phyloP scores from a whole-genome alignment of 2,113 vertebrate species.

The Nothocercus nigrocapillus region DNA sequence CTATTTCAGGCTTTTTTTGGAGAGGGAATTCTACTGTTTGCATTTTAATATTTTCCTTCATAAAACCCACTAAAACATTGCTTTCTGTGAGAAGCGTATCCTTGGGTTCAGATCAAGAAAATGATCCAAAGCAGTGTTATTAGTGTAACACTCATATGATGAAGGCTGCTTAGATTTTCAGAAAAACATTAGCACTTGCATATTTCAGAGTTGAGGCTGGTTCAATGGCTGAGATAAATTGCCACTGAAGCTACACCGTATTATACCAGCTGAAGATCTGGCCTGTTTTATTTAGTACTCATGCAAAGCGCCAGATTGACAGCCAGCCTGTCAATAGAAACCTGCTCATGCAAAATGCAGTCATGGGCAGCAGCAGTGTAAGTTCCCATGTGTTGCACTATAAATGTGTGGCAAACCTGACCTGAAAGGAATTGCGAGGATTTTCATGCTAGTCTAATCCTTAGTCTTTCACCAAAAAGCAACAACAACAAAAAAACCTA shows the following conservation, averaged over 20 bases:
- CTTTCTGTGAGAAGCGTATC: neutral
- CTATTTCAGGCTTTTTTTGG: slow-evolving; percentile 31
- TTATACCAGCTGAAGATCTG: neutral
- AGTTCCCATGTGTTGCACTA: neutral
- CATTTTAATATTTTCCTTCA: neutral
- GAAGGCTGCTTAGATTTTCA: neutral
- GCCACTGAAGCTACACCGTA: neutral
- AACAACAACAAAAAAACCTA: neutral
- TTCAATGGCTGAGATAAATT: neutral
- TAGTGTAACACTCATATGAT: neutral
- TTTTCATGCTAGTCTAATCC: neutral
- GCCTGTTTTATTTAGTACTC: neutral
- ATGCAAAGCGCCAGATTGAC: neutral
- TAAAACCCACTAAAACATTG: neutral
- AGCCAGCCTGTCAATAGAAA: neutral
- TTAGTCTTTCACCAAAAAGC: neutral
- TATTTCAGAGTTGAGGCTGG: neutral
- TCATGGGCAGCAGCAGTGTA: neutral
- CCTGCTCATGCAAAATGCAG: neutral
- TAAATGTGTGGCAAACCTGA: neutral
- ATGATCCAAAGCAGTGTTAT: neutral
- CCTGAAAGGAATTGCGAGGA: neutral
- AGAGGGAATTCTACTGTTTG: neutral
- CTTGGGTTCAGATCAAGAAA: neutral
- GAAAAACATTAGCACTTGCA: neutral